A percentile compares a stretch with the other conserved stretches of the same genome.
Conservation (phyloP, 2,888 invertebrate genomes). For the Leucoma salicis region DNA sequence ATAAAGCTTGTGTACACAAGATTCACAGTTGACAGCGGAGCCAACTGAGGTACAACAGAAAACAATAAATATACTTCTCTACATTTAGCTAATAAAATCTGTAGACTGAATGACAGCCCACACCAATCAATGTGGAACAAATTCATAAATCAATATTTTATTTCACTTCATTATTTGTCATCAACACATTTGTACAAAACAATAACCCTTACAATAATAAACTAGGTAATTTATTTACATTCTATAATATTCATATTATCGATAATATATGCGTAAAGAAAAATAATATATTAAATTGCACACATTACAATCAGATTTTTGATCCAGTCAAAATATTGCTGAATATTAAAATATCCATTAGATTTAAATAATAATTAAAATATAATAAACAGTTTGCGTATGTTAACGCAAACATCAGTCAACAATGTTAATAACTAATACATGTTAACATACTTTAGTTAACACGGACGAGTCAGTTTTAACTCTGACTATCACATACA, state of each 20-base stretch:
- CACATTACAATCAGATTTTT: slow-evolving; percentile 72
- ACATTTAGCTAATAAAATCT: slow-evolving; percentile 32
- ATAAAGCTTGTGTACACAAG: slow-evolving; percentile 38
- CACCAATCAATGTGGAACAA: slow-evolving; percentile 3
- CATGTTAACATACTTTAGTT: slow-evolving; percentile 17
- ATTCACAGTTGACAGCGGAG: slow-evolving; percentile 26
- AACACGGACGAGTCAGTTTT: slow-evolving; percentile 5
- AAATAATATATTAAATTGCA: slow-evolving; percentile 60
- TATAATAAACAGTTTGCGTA: slow-evolving; percentile 53
- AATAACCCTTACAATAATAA: slow-evolving; percentile 53
- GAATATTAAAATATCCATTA: slow-evolving; percentile 43
- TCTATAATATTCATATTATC: slow-evolving; percentile 42
- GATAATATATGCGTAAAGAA: slow-evolving; percentile 43
- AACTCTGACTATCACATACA: slow-evolving; percentile 25
- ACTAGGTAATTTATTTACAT: slow-evolving; percentile 49
- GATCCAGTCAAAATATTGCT: slow-evolving; percentile 76
- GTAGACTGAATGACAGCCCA: slow-evolving; percentile 2
- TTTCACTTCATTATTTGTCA: slow-evolving; percentile 40
- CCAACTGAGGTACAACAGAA: slow-evolving; percentile 25
- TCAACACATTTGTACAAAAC: slow-evolving; percentile 59
- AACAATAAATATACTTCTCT: slow-evolving; percentile 31
- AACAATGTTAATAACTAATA: slow-evolving; percentile 33
- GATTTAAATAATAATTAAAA: slow-evolving; percentile 42
- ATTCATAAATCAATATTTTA: slow-evolving; percentile 29
- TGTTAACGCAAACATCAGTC: slow-evolving; percentile 73